Evolutionary conservation across 2,888 invertebrate species (phyloP).

Genomic region (Nymphalis polychloros): DNA sequence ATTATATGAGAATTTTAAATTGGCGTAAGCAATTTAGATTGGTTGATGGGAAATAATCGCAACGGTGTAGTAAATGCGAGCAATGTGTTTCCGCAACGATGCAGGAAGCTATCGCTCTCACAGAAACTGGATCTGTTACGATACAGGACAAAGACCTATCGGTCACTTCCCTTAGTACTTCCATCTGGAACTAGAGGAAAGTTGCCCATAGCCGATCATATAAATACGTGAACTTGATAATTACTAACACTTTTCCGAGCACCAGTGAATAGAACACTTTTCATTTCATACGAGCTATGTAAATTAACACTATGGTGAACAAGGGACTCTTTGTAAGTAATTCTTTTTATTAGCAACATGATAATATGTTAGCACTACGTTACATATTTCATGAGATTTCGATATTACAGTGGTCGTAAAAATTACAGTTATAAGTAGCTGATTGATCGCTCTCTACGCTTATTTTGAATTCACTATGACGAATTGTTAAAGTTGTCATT

Average conservation of each 20-base stretch:
- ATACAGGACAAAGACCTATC: constrained; percentile 77
- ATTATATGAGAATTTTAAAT: background rate
- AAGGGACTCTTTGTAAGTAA: constrained; percentile 68
- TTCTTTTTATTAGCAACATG: constrained; percentile 9
- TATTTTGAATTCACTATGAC: constrained; percentile 48
- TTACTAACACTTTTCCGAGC: constrained; percentile 69
- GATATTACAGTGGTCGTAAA: constrained; percentile 9
- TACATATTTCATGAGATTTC: constrained; percentile 31
- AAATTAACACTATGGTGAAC: constrained; percentile 60
- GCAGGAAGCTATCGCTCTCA: constrained; percentile 55
- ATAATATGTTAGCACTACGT: constrained; percentile 26
- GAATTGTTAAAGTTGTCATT: constrained; percentile 46
- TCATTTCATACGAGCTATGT: constrained; percentile 66
- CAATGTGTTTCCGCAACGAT: constrained; percentile 51
- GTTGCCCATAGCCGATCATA: constrained; percentile 67
- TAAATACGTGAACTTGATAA: constrained; percentile 79
- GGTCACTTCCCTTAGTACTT: constrained; percentile 67
- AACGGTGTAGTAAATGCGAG: constrained; percentile 28
- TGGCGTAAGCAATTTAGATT: constrained; percentile 19
- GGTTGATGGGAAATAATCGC: constrained; percentile 21
- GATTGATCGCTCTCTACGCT: constrained; percentile 51
- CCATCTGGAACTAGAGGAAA: constrained; percentile 72
- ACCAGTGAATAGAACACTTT: constrained; percentile 66
- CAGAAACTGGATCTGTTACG: constrained; percentile 67
- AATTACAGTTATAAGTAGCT: constrained; percentile 29